Evolutionary conservation across 1,140 invertebrate genomes (phyloP), one percentile per base, ranked within the genome.

Genomic region (Drosophila triauraria): DNA sequence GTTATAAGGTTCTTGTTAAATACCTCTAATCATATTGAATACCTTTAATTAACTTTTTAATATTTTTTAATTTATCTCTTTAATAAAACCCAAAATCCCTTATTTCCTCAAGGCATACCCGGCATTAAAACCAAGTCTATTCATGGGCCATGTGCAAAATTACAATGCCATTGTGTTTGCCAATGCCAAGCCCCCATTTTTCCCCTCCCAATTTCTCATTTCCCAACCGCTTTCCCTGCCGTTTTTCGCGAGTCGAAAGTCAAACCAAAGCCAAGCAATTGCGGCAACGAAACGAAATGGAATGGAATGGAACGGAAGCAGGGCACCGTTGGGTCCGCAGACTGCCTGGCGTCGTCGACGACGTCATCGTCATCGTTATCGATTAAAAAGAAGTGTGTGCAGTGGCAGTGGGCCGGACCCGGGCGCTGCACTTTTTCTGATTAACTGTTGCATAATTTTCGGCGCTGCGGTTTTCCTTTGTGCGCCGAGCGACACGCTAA

Each of bases 111-210:
- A 57, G 2, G 12, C 7, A 4, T 35, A 13, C 1, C 9, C 20
- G 61, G 17, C 54, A 43, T n/a, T 32, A 42, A 23, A 43, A 4
- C 23, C 44, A 13, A 48, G 35, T 25, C 30, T 53, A 67, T 51
- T 42, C 60, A 61, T 46, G 64, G 38, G 42, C 38, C 65, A 35
- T 70, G 48, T 76, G 62, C 79, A 81, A 79, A 82, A 87, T 87
- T 77, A 82, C 83, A 88, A 90, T 90, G 85, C 81, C 72, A 78
- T 81, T 88, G 85, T 88, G 85, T 82, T 85, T 80, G 77, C 63
- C 75, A 68, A 64, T 72, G 76, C 61, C 71, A 69, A 48, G 48
- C 58, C 59, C 47, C 42, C 48, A 20, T 20, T 50, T 30, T 46
- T 6, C 27, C 27, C 27, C 25, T 27, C 4, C 25, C 27, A 10